Evolutionary conservation across 2,797 vertebrate species (phyloP).

Genomic region (Chloroceryle amazona): DNA sequence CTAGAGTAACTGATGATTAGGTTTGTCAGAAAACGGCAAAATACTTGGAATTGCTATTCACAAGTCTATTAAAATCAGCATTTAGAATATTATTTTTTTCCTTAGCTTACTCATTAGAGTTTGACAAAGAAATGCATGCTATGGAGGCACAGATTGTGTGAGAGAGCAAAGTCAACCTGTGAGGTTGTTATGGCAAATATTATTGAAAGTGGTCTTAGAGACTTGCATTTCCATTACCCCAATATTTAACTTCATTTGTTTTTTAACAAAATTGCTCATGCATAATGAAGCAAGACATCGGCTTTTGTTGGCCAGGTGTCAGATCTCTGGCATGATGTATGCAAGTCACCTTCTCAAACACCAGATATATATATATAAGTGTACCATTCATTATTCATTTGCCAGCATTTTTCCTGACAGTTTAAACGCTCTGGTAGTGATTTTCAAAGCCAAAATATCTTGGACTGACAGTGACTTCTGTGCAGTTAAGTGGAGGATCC

Average conservation of each 20-base stretch:
- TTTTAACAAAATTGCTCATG: neutral
- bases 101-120: neutral
- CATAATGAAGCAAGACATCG: neutral
- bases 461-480: neutral
- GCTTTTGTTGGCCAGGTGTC: neutral
- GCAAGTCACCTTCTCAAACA: neutral
- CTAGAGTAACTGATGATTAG: neutral
- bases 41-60: neutral
- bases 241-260: neutral
- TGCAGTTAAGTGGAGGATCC: neutral
- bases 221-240: neutral
- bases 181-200: neutral
- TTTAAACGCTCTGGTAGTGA: neutral
- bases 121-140: neutral
- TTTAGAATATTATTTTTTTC: neutral
- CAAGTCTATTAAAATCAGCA: neutral
- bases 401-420: neutral
- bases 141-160: neutral
- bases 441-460: neutral
- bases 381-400: neutral
- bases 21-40: constrained; percentile 16
- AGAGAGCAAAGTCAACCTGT: neutral
- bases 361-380: neutral
- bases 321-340: neutral
- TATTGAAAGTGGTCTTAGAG: neutral